Evolutionary conservation across 2,888 invertebrate species (phyloP).

Genomic region (Polydrusus pterygomalis): DNA sequence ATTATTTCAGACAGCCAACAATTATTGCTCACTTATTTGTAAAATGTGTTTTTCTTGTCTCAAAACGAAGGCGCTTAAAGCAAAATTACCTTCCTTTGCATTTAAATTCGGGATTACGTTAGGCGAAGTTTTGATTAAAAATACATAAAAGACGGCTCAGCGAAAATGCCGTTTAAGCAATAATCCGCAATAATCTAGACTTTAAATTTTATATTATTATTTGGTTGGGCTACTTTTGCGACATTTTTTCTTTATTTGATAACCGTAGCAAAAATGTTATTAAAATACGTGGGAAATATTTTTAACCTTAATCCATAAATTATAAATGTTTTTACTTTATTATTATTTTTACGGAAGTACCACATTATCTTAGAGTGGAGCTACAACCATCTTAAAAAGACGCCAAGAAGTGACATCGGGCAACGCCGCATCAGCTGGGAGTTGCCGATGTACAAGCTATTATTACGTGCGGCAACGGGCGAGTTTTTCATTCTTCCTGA

Average conservation of each 20-base stretch:
- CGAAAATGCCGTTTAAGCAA: slow-evolving; percentile 1
- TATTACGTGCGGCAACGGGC: too few relatives aligned
- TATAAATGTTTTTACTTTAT: too few relatives aligned
- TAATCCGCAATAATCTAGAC: slow-evolving; percentile 24
- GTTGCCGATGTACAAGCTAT: too few relatives aligned
- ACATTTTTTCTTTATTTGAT: background rate
- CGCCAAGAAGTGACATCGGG: too few relatives aligned
- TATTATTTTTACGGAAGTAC: too few relatives aligned
- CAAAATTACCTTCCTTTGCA: slow-evolving; percentile 5
- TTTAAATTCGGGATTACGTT: slow-evolving; percentile 20
- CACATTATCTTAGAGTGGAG: too few relatives aligned
- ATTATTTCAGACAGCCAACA: background rate
- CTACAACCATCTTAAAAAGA: too few relatives aligned
- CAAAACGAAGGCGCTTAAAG: background rate
- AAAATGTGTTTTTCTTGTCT: background rate
- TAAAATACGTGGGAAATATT: background rate
- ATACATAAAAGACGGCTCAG: slow-evolving; percentile 16
- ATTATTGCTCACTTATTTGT: background rate
- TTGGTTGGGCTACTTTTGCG: background rate
- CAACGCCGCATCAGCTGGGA: too few relatives aligned
- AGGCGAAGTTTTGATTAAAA: slow-evolving; percentile 16
- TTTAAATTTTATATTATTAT: background rate
- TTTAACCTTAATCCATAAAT: too few relatives aligned
- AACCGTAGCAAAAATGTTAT: background rate
- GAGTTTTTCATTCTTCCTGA: too few relatives aligned